Percentiles rank a stretch among this genome's conserved stretches.
These are phyloP conservation scores for Drosophila conformis DNA, from an alignment of 2,888 invertebrate species.

Conservation along the genomic window DNA sequence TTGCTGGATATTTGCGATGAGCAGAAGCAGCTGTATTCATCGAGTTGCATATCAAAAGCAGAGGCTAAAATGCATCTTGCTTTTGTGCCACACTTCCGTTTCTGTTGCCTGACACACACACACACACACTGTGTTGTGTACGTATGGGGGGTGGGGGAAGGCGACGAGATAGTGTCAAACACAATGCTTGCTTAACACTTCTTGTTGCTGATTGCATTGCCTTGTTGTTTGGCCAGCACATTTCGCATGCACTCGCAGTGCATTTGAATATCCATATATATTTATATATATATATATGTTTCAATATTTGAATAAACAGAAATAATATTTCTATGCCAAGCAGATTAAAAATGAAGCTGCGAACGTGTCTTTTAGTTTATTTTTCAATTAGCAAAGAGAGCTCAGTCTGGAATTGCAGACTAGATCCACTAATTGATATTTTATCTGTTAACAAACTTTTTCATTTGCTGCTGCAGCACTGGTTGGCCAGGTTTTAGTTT, in stretches of 20 bases:
- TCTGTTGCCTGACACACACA: slow-evolving; percentile 40
- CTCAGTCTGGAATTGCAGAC: slow-evolving; percentile 14
- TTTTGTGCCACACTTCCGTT: slow-evolving; percentile 63
- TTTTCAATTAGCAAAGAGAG: slow-evolving; percentile 70
- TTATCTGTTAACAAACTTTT: slow-evolving; percentile 69
- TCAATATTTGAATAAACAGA: slow-evolving; percentile 53
- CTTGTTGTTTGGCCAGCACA: slow-evolving; percentile 69
- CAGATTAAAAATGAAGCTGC: slow-evolving; percentile 28
- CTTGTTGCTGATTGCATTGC: slow-evolving; percentile 69
- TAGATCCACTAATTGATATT: slow-evolving; percentile 71
- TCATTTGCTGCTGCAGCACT: slow-evolving; percentile 10
- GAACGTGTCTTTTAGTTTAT: slow-evolving; percentile 73
- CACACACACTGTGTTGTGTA: background rate
- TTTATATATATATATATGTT: slow-evolving; percentile 26
- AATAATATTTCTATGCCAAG: slow-evolving; percentile 29
- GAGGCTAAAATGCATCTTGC: slow-evolving; percentile 70
- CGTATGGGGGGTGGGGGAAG: background rate
- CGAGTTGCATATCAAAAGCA: slow-evolving; percentile 68
- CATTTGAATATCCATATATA: slow-evolving; percentile 45
- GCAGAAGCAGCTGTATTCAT: slow-evolving; percentile 42
- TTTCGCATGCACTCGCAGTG: slow-evolving; percentile 24
- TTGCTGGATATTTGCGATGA: slow-evolving; percentile 28
- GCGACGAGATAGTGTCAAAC: slow-evolving; percentile 64
- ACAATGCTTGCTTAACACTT: slow-evolving; percentile 78
- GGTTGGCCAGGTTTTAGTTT: slow-evolving; percentile 37